phyloP scores from a whole-genome alignment of 2,797 vertebrate genomes.

The Spondyliosoma cantharus region DNA sequence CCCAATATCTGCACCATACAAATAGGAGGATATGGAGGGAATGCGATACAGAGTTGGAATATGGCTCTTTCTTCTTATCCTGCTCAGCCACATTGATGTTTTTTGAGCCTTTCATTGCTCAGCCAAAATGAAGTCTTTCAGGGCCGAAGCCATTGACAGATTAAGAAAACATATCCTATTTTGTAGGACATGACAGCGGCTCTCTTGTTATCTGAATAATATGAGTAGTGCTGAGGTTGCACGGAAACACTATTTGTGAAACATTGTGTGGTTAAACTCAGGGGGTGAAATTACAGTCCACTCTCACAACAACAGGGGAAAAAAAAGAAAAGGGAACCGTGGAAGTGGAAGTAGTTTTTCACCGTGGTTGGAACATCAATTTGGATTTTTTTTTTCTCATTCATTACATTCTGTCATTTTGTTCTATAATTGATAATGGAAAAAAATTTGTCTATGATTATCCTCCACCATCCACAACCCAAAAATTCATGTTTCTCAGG shows the following conservation, averaged over 20 bases:
- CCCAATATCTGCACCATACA: constrained; percentile 84
- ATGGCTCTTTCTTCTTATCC: constrained; percentile 83
- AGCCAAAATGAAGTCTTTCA: constrained; percentile 83
- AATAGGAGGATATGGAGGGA: constrained; percentile 77
- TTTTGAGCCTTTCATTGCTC: constrained; percentile 82
- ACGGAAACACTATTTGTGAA: constrained; percentile 66
- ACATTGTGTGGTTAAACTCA: constrained; percentile 69
- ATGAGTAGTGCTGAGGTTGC: constrained; percentile 76
- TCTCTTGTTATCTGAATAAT: constrained; percentile 81
- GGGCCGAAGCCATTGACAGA: constrained; percentile 76
- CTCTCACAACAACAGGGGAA: constrained; percentile 30
- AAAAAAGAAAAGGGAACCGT: constrained; percentile 51
- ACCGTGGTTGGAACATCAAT: constrained; percentile 12
- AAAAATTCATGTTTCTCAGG: constrained; percentile 12
- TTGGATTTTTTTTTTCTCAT: constrained; percentile 24
- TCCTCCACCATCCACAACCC: constrained; percentile 14
- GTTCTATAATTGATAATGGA: constrained; percentile 39
- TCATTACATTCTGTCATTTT: constrained; percentile 42
- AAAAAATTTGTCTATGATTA: constrained; percentile 32
- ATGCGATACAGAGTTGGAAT: constrained; percentile 76
- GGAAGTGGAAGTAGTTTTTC: constrained; percentile 52
- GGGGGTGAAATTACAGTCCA: constrained; percentile 63
- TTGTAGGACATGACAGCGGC: constrained; percentile 74
- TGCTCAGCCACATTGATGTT: constrained; percentile 83
- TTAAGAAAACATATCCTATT: constrained; percentile 82